Evolutionary conservation across 1,140 invertebrate species (phyloP).

Genomic region (Brachionus asplanchnoidis): DNA sequence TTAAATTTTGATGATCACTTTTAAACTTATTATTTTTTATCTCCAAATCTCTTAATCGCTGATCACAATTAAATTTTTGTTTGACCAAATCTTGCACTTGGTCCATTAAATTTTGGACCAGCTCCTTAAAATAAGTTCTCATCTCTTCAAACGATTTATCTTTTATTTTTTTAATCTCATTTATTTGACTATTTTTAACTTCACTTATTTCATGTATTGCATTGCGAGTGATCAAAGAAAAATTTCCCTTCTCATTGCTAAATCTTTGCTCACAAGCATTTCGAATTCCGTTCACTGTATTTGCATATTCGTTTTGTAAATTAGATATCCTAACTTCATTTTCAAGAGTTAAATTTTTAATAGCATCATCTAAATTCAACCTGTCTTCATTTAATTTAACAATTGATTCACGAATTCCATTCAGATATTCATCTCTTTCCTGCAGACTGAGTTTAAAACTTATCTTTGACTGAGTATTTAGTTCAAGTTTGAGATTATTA

Average conservation of each 20-base stretch:
- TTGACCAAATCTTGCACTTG: background rate
- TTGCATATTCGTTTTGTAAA: background rate
- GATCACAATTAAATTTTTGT: background rate
- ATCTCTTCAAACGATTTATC: slow-evolving; percentile 21
- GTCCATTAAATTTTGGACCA: background rate
- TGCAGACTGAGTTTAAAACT: background rate
- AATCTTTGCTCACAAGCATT: slow-evolving; percentile 10
- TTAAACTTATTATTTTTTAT: background rate
- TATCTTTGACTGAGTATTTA: background rate
- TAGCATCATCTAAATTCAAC: background rate
- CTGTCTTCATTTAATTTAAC: slow-evolving; percentile 1
- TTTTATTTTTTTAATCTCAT: background rate
- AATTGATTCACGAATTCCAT: background rate
- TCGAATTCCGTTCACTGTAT: background rate
- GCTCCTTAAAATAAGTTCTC: slow-evolving; percentile 10
- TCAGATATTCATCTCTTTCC: background rate
- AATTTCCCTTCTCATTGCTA: background rate
- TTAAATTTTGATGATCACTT: background rate
- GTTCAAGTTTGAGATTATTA: background rate
- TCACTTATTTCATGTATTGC: slow-evolving; percentile 19
- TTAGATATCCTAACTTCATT: background rate
- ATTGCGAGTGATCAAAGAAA: background rate
- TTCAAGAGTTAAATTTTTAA: slow-evolving; percentile 9
- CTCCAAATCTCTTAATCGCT: background rate
- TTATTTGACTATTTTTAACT: slow-evolving; percentile 5